A percentile compares a stretch with the other conserved stretches of the same genome.
These are phyloP conservation scores for Serripes groenlandicus DNA, from an alignment of 2,888 invertebrate genomes.

Conservation along the genomic window DNA sequence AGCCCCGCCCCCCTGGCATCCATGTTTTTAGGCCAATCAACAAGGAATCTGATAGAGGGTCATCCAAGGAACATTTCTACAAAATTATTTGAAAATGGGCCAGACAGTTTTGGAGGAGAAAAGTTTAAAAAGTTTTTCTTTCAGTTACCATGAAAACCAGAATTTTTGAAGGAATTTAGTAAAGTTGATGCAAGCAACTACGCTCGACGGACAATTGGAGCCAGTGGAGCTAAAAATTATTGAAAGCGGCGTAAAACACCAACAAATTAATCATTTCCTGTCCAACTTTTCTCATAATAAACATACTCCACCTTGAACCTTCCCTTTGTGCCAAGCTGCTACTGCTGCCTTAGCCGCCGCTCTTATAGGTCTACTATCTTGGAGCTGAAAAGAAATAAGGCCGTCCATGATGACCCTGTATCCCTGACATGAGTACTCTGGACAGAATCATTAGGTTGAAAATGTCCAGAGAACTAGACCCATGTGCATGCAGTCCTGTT, in stretches of 20 bases:
- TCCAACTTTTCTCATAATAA: background rate
- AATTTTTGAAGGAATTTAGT: background rate
- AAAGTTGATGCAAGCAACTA: background rate
- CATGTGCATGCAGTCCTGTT: too few species aligned
- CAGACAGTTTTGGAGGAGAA: too few species aligned
- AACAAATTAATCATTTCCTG: background rate
- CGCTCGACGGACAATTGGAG: too few species aligned
- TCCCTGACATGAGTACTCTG: too few species aligned
- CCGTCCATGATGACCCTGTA: too few species aligned
- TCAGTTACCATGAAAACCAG: background rate
- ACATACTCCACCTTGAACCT: slow-evolving; percentile 24
- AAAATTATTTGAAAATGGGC: too few species aligned
- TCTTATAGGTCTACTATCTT: slow-evolving; percentile 45
- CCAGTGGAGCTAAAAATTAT: background rate
- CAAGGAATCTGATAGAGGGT: too few species aligned
- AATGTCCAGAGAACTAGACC: too few species aligned
- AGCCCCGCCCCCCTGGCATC: too few species aligned
- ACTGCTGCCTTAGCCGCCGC: slow-evolving; percentile 42
- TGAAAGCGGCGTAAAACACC: background rate
- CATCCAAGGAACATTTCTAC: too few species aligned
- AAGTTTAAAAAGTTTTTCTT: background rate
- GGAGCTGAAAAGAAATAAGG: slow-evolving; percentile 39
- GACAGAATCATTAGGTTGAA: too few species aligned
- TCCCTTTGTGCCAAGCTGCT: slow-evolving; percentile 30
- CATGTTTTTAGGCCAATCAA: too few species aligned